These are phyloP conservation scores for Ganaspis sp. DNA, from an alignment of 1,140 invertebrate species.

Conservation along the genomic window DNA sequence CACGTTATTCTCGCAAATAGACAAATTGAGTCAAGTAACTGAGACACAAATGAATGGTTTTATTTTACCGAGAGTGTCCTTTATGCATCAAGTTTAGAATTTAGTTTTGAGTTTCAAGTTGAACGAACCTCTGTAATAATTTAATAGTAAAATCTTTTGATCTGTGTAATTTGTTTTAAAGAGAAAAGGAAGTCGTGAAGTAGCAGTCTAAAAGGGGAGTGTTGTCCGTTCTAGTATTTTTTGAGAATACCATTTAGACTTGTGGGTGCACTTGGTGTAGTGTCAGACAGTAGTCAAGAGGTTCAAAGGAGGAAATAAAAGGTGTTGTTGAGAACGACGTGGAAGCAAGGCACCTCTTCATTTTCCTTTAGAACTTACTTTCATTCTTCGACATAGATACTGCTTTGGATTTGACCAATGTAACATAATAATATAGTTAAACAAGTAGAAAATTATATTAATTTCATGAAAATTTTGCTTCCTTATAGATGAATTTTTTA, in stretches of 20 bases:
- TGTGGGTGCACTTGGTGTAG: conserved; percentile 39
- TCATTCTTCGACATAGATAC: background rate
- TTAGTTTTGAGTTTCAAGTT: no score
- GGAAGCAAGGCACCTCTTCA: background rate
- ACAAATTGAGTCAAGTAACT: no score
- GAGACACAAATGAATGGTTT: no score
- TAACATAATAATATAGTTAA: background rate
- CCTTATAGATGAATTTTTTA: no score
- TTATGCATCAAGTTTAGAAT: no score
- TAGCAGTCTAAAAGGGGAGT: conserved; percentile 58
- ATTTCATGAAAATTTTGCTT: no score
- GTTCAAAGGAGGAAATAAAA: conserved; percentile 34
- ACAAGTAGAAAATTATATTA: no score
- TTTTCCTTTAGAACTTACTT: background rate
- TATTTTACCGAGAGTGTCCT: no score
- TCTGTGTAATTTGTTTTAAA: conserved; percentile 44
- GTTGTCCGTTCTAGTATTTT: conserved; percentile 55
- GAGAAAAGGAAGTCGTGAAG: conserved; percentile 47
- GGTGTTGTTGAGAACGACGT: background rate
- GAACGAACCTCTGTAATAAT: no score
- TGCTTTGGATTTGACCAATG: background rate
- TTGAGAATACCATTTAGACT: conserved; percentile 59
- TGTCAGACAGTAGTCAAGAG: conserved; percentile 45
- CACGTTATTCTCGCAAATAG: no score
- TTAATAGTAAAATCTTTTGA: no score